Conservation (phyloP, 2,113 vertebrate species). For the Proterorhinus semilunaris region DNA sequence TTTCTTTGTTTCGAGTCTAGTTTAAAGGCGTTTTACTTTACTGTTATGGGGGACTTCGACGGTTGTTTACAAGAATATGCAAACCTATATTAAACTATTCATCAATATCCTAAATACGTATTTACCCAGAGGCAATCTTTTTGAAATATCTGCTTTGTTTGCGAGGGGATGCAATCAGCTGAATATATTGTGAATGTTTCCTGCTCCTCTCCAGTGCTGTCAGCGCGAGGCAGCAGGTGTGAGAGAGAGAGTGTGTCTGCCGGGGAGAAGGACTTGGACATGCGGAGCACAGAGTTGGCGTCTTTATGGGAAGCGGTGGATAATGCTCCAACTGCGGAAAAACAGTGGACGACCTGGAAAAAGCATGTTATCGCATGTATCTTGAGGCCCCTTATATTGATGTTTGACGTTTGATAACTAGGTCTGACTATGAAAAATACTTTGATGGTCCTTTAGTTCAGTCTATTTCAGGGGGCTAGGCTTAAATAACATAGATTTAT, state of each 20-base stretch:
- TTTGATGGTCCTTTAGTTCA: too few relatives aligned
- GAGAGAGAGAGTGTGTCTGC: slow-evolving; percentile 10
- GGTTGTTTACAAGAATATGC: background rate
- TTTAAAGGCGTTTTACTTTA: slow-evolving; percentile 19
- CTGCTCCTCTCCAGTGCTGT: slow-evolving; percentile 12
- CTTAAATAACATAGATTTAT: too few relatives aligned
- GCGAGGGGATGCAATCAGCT: background rate
- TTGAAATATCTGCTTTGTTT: slow-evolving; percentile 5
- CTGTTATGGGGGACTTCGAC: background rate
- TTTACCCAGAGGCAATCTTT: slow-evolving; percentile 23
- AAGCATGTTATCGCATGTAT: background rate
- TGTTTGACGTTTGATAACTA: too few relatives aligned
- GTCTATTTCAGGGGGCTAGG: too few relatives aligned
- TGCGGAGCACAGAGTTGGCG: slow-evolving; percentile 13
- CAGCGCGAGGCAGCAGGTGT: slow-evolving; percentile 1
- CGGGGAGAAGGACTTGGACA: slow-evolving; percentile 13
- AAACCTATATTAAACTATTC: background rate
- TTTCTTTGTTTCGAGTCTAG: slow-evolving; percentile 28
- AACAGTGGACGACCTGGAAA: slow-evolving; percentile 11
- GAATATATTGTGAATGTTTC: slow-evolving; percentile 1
- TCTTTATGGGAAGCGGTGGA: background rate
- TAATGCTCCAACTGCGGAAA: slow-evolving; percentile 12
- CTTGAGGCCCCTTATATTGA: too few relatives aligned
- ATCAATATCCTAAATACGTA: background rate
- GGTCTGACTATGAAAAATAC: too few relatives aligned